These are phyloP conservation scores for Eristalinus sepulchralis DNA, from an alignment of 2,888 invertebrate genomes.

Conservation along the genomic window DNA sequence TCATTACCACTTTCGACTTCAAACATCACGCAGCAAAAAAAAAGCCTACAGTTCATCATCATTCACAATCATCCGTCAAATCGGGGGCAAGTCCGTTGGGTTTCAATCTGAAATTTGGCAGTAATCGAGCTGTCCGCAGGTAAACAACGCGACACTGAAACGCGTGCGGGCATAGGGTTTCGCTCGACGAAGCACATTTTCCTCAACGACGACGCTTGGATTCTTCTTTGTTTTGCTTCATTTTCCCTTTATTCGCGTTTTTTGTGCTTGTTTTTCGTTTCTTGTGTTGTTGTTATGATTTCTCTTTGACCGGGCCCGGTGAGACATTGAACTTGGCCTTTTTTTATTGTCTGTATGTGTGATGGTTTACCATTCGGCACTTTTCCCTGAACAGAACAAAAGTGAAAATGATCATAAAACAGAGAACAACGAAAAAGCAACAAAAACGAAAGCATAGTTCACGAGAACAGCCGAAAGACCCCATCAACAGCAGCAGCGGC, in stretches of 20 bases:
- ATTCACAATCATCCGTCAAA: neutral
- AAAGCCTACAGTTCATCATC: neutral
- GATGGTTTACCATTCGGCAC: neutral
- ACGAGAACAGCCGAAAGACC: neutral
- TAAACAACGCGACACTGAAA: slow-evolving; percentile 1
- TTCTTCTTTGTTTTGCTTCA: neutral
- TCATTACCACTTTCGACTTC: neutral
- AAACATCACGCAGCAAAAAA: neutral
- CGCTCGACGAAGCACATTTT: slow-evolving; percentile 56
- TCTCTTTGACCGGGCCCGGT: neutral
- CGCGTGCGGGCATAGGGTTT: slow-evolving; percentile 62
- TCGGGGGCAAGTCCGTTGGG: neutral
- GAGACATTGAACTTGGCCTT: neutral
- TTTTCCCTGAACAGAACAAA: slow-evolving; percentile 55
- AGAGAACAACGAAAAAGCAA: slow-evolving; percentile 3
- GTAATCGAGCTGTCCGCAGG: neutral
- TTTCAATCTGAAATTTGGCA: neutral
- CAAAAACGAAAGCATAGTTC: slow-evolving; percentile 30
- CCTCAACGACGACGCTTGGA: neutral
- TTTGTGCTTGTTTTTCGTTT: neutral
- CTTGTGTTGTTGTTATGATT: neutral
- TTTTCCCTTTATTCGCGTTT: neutral
- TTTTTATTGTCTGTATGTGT: neutral
- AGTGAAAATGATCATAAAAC: slow-evolving; percentile 60
- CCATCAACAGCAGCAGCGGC: no score